Percentiles rank a stretch among this genome's conserved stretches.
phyloP scores from a whole-genome alignment of 1,140 invertebrate species.

The Musca domestica region DNA sequence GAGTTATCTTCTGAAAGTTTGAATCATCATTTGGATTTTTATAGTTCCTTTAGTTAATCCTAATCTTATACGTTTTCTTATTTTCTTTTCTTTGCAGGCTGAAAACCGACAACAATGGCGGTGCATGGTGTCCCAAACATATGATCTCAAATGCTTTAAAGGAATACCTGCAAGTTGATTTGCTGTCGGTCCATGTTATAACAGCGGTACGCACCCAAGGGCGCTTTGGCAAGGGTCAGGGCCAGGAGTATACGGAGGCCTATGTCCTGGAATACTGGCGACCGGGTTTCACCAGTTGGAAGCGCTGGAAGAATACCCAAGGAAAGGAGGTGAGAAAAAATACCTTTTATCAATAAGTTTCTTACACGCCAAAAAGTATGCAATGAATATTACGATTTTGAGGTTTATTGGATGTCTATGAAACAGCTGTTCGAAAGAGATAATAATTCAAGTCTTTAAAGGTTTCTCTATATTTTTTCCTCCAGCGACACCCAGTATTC shows the following conservation, averaged over 20 bases:
- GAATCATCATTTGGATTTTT: slow-evolving; percentile 3
- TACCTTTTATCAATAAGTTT: no score
- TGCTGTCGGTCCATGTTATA: slow-evolving; percentile 74
- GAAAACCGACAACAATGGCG: slow-evolving; percentile 82
- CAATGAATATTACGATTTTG: no score
- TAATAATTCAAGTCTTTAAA: no score
- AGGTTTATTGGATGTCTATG: no score
- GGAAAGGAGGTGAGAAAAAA: slow-evolving; percentile 69
- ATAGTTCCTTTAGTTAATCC: background rate
- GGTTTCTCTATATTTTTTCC: no score
- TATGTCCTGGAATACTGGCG: slow-evolving; percentile 92
- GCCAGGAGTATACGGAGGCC: slow-evolving; percentile 86
- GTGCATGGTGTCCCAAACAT: slow-evolving; percentile 91
- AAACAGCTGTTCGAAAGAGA: no score
- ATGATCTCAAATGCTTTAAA: slow-evolving; percentile 81
- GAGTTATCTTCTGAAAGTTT: background rate
- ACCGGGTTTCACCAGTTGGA: slow-evolving; percentile 75
- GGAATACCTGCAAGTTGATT: slow-evolving; percentile 88
- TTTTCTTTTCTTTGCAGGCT: slow-evolving; percentile 63
- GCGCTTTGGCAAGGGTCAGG: slow-evolving; percentile 89
- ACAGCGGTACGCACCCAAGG: slow-evolving; percentile 87
- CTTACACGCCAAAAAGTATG: no score
- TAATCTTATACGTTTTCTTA: background rate
- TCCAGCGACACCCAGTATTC: no score
- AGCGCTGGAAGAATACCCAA: slow-evolving; percentile 72